phyloP scores from a whole-genome alignment of 2,888 invertebrate genomes.

The Acronicta leporina region DNA sequence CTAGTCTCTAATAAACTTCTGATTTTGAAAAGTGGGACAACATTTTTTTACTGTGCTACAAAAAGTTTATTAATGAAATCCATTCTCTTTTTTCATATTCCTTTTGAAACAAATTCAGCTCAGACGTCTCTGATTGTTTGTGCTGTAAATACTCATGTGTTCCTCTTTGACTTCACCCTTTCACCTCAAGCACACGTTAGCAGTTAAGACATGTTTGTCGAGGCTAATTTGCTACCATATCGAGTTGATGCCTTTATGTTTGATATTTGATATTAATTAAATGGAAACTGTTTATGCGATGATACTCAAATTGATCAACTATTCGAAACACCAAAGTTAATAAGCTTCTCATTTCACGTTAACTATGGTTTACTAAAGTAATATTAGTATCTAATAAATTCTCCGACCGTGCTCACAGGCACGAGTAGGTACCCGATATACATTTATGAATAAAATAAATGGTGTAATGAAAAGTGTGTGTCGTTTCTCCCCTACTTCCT shows the following conservation, averaged over 20 bases:
- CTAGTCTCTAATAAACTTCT: no score
- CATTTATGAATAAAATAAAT: constrained; percentile 56
- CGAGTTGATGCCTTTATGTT: constrained; percentile 50
- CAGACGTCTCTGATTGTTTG: constrained; percentile 37
- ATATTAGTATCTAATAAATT: constrained; percentile 7
- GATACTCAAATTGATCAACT: not conserved
- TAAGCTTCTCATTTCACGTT: constrained; percentile 20
- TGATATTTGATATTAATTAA: constrained; percentile 54
- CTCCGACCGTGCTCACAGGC: constrained; percentile 32
- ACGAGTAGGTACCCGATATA: constrained; percentile 50
- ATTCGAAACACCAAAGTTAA: constrained; percentile 8
- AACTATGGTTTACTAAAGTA: constrained; percentile 3
- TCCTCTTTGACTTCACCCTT: constrained; percentile 51
- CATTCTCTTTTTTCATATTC: constrained; percentile 14
- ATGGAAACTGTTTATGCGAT: constrained; percentile 43
- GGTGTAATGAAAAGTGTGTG: constrained; percentile 28
- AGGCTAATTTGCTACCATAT: constrained; percentile 63
- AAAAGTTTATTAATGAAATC: constrained; percentile 19
- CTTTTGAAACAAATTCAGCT: constrained; percentile 11
- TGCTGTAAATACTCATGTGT: constrained; percentile 38
- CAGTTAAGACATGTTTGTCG: constrained; percentile 55
- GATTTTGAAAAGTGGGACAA: no score
- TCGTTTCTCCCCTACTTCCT: constrained; percentile 48
- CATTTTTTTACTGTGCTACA: not conserved
- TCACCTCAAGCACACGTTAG: constrained; percentile 51